Evolutionary conservation across 2,888 invertebrate genomes (phyloP), one percentile per base, ranked within the genome.

Genomic region (Pyrocoelia pectoralis): DNA sequence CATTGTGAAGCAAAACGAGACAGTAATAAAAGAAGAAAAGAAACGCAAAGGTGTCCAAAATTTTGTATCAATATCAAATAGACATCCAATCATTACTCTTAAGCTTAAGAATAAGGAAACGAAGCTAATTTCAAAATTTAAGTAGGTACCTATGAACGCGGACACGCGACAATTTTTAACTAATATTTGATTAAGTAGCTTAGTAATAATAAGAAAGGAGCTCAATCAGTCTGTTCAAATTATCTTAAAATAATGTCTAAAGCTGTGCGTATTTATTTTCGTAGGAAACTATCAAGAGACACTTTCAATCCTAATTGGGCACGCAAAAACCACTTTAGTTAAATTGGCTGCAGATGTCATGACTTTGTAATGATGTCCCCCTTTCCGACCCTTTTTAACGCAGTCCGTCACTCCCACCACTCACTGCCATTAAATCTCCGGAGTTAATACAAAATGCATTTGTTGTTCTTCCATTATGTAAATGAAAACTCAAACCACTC

Each of bases 381-480:
- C 24, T 24, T 24, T 24, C 24, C 66, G 69, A 61, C 66, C 71
- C 60, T 56, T 68, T 63, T 68, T 63, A 56, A 64, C 68, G 63
- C 49, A 68, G 62, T 60, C 66, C 51, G 56, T 67, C 68, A 63
- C 68, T 62, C 70, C 64, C 73, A 64, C 75, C 77, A 74, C 78
- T 77, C 76, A 73, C 74, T 74, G 76, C 80, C 81, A 81, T 81
- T 81, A 81, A 81, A 81, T 81, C 81, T 81, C 79, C 79, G 78
- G 79, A 80, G 79, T 80, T 81, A 81, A 81, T 81, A 81, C 81
- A 80, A 81, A 81, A 81, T 81, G 81, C 81, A 81, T 81, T 81
- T 81, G 81, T 81, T 81, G 81, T 81, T 81, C 80, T 81, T 81
- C 81, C 81, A 81, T 81, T 81, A 81, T 81, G 81, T 80, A 81